These are phyloP conservation scores for Alcis repandata DNA, from an alignment of 2,888 invertebrate species.

Conservation along the genomic window DNA sequence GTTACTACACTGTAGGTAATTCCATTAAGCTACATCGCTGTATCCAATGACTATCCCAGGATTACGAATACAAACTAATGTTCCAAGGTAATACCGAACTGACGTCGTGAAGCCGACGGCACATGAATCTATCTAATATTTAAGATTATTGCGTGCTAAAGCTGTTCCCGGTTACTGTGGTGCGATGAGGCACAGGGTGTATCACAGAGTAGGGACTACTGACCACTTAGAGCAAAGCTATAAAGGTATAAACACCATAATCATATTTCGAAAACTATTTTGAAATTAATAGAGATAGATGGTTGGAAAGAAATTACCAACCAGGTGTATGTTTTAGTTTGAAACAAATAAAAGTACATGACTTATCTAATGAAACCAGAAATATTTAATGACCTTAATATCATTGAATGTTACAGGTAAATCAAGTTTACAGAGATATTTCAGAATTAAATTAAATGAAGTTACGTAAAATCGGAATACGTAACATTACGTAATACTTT, in stretches of 20 bases:
- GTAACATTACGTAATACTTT: no score
- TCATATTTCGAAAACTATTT: not conserved
- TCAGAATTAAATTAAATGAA: no score
- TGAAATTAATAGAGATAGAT: not conserved
- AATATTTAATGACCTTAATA: no score
- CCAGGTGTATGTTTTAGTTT: no score
- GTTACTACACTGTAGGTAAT: not conserved
- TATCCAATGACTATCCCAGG: slow-evolving; percentile 3
- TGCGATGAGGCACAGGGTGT: not conserved
- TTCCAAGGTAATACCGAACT: slow-evolving; percentile 6
- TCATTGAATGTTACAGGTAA: no score
- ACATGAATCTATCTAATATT: slow-evolving; percentile 46
- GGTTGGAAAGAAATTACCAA: no score
- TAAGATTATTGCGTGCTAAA: slow-evolving; percentile 45
- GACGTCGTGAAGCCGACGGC: not conserved
- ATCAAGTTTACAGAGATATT: no score
- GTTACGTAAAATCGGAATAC: no score
- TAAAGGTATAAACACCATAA: no score
- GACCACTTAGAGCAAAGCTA: not conserved
- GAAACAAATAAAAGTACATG: no score
- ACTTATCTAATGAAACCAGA: no score
- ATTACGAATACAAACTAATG: slow-evolving; percentile 13
- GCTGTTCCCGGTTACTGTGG: slow-evolving; percentile 3
- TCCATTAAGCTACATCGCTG: not conserved
- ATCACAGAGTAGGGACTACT: not conserved